Percentiles rank a stretch among this genome's conserved stretches.
phyloP scores from a whole-genome alignment of 1,140 invertebrate genomes.

The Drosophila suzukii region DNA sequence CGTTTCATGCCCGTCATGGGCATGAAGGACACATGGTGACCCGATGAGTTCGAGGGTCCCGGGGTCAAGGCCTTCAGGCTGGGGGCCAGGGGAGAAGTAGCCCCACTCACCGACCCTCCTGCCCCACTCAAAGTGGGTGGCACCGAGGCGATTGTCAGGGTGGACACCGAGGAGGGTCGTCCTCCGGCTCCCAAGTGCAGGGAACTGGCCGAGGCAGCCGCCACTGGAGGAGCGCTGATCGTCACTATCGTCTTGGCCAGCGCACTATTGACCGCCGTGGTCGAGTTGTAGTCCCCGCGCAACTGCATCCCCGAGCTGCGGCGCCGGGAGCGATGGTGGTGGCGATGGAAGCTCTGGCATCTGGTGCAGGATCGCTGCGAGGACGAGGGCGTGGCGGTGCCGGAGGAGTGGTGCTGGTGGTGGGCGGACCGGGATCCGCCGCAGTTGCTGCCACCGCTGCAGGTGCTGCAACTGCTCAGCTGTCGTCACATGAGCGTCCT shows the following conservation, averaged over 20 bases:
- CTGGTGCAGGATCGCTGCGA: constrained; percentile 76
- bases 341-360: constrained; percentile 82
- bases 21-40: constrained; percentile 74
- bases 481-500: constrained; percentile 84
- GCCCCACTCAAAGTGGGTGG: constrained; percentile 44
- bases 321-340: constrained; percentile 76
- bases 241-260: constrained; percentile 70
- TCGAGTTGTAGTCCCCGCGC: constrained; percentile 65
- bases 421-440: constrained; percentile 64
- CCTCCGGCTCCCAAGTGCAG: constrained; percentile 58
- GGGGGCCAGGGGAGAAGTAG: constrained; percentile 62
- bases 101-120: constrained; percentile 59
- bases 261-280: constrained; percentile 72
- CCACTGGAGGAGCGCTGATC: constrained; percentile 69
- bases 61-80: constrained; percentile 60
- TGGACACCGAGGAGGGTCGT: constrained; percentile 63
- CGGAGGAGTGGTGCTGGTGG: constrained; percentile 68
- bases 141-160: constrained; percentile 68
- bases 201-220: constrained; percentile 64
- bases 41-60: constrained; percentile 50
- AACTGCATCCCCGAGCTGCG: constrained; percentile 74
- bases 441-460: constrained; percentile 83
- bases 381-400: constrained; percentile 59
- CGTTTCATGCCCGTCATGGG: constrained; percentile 62
- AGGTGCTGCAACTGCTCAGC: constrained; percentile 84